phyloP scores from a whole-genome alignment of 2,888 invertebrate genomes.

The Dolichopus griseipennis region DNA sequence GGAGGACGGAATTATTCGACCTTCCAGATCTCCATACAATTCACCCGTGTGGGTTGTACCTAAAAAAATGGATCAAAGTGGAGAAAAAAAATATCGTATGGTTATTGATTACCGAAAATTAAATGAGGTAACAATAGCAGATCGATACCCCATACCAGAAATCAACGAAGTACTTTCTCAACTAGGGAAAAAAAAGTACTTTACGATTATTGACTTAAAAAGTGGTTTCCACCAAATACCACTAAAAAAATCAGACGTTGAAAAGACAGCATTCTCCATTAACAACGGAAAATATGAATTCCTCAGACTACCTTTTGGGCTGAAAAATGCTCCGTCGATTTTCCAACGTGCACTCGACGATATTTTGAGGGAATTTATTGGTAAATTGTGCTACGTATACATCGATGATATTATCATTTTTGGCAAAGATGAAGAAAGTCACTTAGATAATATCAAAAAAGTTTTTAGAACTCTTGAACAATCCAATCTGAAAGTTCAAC shows the following conservation, averaged over 20 bases:
- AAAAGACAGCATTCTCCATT: too few species aligned
- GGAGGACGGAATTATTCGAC: too few species aligned
- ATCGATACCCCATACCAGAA: slow-evolving; percentile 5
- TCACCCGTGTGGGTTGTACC: too few species aligned
- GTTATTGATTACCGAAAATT: slow-evolving; percentile 5
- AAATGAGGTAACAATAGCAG: neutral
- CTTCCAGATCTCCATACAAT: too few species aligned
- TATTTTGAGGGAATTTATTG: neutral
- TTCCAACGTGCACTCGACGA: neutral
- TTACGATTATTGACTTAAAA: too few species aligned
- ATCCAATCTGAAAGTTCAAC: slow-evolving; percentile 17
- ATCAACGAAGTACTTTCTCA: neutral
- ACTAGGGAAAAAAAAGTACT: too few species aligned
- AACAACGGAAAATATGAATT: neutral
- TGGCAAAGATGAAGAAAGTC: neutral
- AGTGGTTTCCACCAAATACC: too few species aligned
- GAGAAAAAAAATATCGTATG: neutral
- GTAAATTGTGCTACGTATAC: slow-evolving; percentile 4
- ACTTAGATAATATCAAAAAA: neutral
- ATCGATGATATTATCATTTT: neutral
- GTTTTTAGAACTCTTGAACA: neutral
- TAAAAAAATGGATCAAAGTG: neutral
- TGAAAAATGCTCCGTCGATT: neutral
- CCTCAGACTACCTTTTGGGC: neutral
- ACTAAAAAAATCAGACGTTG: too few species aligned